Base-by-base conservation (phyloP, 2,888 invertebrate genomes). In the Syrphus vitripennis region DNA sequence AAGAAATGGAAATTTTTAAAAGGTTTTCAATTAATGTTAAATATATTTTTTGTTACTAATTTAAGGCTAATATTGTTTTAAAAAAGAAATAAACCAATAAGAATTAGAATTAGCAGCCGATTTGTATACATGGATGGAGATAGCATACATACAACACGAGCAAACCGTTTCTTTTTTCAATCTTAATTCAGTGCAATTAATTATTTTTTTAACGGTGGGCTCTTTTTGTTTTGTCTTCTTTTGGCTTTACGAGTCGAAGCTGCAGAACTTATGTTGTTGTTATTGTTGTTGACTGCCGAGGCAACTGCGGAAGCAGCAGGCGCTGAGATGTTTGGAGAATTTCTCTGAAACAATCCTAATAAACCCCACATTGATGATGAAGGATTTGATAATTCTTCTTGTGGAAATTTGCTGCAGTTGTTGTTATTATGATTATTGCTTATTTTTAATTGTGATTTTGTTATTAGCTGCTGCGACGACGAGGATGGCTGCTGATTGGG, bases 171-270 rank as follows among this genome's bases (percentile, higher is more conserved):
- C 59, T 42, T 57, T 10, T 63, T 78, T 55, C 12, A 57, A 57
- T 42, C 16, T 53, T 40, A 12, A 29, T 71, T 45, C 26, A 40
- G 16, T 69, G 29, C 26, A 12, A 24, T 70, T 53, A 29, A 55
- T 86, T 86, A 78, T 59, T 86, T 77, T 34, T 86, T 82, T 42
- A 63, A 57, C 57, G 86, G 86, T 86, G 86, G 82, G 78, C 69
- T 78, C 77, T 75, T 77, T 78, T 82, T 86, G 82, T 86, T 81
- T 34, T 76, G 59, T 86, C 86, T 86, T 86, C 86, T 86, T 78
- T 86, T 86, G 40, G 82, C 82, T 14, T 86, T 86, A 29, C 86
- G 86, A 65, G 82, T 63, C 14, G 86, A 78, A 70, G 77, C 69
- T 24, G 76, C 57, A 40, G 81, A 81, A 29, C 48, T 77, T 29